Percentiles rank a stretch among this genome's conserved stretches.
These are phyloP conservation scores for Pontoporia blainvillei DNA, from an alignment of 2,113 vertebrate genomes.

Conservation along the genomic window DNA sequence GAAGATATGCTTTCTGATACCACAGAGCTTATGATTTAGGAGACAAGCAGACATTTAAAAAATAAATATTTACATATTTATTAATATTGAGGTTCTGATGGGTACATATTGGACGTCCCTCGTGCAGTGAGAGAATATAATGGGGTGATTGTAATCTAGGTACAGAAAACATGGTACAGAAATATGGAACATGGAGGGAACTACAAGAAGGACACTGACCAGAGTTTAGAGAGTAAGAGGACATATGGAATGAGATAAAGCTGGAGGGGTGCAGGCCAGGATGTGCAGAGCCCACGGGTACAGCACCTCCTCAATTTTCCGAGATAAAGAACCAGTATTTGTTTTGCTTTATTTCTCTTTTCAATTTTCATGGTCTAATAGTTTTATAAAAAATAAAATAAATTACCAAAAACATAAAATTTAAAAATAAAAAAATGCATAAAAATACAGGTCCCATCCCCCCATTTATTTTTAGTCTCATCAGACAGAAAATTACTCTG, in stretches of 20 bases:
- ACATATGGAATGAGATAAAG: not conserved
- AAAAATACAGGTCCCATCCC: not conserved
- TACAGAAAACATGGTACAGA: no score
- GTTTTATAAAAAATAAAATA: not conserved
- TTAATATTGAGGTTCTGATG: not conserved
- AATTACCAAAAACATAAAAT: not conserved
- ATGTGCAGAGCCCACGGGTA: not conserved
- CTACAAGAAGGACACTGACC: fast-evolving
- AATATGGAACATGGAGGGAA: not conserved
- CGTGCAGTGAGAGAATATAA: not conserved
- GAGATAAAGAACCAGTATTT: not conserved
- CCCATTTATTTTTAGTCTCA: not conserved
- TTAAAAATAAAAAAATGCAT: not conserved
- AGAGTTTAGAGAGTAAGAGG: not conserved
- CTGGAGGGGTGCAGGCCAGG: not conserved
- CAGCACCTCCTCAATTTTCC: not conserved
- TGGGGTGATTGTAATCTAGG: not conserved
- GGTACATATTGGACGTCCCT: not conserved
- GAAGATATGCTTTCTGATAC: not conserved
- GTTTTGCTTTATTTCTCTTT: not conserved
- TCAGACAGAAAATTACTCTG: not conserved
- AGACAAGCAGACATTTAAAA: not conserved
- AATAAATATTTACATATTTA: not conserved
- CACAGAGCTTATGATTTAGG: not conserved
- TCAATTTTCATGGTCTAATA: not conserved